phyloP scores from a whole-genome alignment of 92 coral and sea anemone genomes.

The Chrysogorgia sp. region DNA sequence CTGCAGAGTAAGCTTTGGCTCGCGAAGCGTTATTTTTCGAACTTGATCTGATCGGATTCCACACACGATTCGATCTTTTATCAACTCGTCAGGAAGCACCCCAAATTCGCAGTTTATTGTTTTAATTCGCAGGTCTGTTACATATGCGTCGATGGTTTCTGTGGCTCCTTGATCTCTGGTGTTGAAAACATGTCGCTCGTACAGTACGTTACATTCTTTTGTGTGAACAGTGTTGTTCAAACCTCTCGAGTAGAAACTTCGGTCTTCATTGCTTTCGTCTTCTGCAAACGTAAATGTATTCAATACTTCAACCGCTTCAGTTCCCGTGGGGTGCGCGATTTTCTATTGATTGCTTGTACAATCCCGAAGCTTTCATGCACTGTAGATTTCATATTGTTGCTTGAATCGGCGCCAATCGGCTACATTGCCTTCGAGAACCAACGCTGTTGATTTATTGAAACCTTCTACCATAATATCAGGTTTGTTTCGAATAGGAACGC shows the following conservation, averaged over 20 bases:
- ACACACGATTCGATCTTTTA: constrained; percentile 26
- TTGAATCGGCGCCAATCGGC: constrained; percentile 36
- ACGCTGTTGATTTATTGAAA: constrained; percentile 33
- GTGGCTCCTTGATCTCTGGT: constrained; percentile 43
- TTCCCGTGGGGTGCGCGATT: constrained; percentile 25
- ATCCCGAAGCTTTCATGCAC: constrained; percentile 17
- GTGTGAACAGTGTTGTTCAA: constrained; percentile 31
- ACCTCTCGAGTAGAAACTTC: constrained; percentile 19
- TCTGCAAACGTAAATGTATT: constrained; percentile 6
- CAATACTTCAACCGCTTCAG: constrained; percentile 29
- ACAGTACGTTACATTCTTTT: constrained; percentile 29
- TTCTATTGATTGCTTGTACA: constrained; percentile 15
- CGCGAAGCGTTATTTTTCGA: constrained; percentile 35
- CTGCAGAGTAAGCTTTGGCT: constrained; percentile 41
- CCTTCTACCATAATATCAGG: constrained; percentile 19
- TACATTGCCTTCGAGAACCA: constrained; percentile 39
- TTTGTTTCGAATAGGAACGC: constrained; percentile 10
- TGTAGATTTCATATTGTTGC: constrained; percentile 40
- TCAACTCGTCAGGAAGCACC: constrained; percentile 22
- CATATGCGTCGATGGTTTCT: constrained; percentile 25
- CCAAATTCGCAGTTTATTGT: constrained; percentile 39
- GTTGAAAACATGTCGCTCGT: constrained; percentile 28
- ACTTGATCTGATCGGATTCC: constrained; percentile 41
- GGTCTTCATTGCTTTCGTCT: constrained; percentile 27
- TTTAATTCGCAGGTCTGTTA: constrained; percentile 46